These are phyloP conservation scores for Cyclopterus lumpus DNA, from an alignment of 2,797 vertebrate species.

Conservation along the genomic window DNA sequence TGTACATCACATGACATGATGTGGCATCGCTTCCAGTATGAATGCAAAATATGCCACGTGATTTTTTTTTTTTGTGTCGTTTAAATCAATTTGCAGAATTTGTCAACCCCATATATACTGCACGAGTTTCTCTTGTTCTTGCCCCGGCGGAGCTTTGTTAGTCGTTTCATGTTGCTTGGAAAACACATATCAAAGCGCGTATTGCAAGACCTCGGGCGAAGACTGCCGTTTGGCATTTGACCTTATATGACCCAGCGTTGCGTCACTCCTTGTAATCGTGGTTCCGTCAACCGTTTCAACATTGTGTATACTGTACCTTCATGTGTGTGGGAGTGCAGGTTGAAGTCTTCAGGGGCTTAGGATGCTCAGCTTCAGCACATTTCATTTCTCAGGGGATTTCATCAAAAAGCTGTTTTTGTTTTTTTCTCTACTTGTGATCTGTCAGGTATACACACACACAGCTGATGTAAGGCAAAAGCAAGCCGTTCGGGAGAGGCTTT, in stretches of 20 bases:
- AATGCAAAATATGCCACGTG: neutral
- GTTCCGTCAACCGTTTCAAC: neutral
- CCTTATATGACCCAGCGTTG: neutral
- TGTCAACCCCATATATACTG: neutral
- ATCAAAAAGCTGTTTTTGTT: conserved; percentile 9
- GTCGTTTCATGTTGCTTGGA: conserved; percentile 5
- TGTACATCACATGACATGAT: no score
- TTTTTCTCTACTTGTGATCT: conserved; percentile 21
- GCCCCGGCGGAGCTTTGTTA: neutral
- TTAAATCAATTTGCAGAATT: conserved; percentile 10
- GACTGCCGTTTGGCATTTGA: conserved; percentile 11
- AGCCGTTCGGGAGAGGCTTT: conserved; percentile 20
- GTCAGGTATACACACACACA: conserved; percentile 19
- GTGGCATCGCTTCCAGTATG: no score
- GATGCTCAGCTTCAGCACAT: conserved; percentile 16
- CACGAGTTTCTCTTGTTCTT: conserved; percentile 7
- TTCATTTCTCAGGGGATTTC: neutral
- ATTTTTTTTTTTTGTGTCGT: neutral
- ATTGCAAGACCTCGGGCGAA: neutral
- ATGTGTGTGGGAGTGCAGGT: neutral
- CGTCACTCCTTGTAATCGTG: neutral
- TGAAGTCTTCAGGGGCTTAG: neutral
- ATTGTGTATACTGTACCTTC: neutral
- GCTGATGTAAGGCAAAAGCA: conserved; percentile 39
- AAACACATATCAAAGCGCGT: conserved; percentile 3